phyloP scores from a whole-genome alignment of 2,888 invertebrate species.

The Caenorhabditis sp. region DNA sequence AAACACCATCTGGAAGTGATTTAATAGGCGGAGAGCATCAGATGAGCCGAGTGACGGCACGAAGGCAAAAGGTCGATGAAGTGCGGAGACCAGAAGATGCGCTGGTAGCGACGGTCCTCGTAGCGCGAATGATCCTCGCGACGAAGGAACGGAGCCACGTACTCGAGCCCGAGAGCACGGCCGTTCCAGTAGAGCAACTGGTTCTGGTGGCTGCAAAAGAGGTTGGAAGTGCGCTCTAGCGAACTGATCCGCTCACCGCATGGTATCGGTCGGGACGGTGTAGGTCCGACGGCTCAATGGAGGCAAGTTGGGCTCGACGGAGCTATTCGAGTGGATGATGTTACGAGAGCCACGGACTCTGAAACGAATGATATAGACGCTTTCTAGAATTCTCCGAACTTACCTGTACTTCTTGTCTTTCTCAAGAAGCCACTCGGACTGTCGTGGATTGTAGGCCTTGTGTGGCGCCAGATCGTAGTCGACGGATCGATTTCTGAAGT shows the following conservation, averaged over 20 bases:
- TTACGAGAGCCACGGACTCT: constrained; percentile 48
- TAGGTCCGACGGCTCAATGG: constrained; percentile 58
- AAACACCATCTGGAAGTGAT: constrained; percentile 42
- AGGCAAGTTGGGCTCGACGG: constrained; percentile 59
- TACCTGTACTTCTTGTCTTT: constrained; percentile 61
- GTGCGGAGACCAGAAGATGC: constrained; percentile 70
- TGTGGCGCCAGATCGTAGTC: constrained; percentile 69
- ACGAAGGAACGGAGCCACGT: constrained; percentile 70
- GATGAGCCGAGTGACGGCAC: constrained; percentile 72
- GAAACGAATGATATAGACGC: neutral
- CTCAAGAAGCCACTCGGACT: constrained; percentile 71
- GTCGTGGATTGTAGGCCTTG: constrained; percentile 72
- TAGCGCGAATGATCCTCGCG: constrained; percentile 34
- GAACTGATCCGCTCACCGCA: constrained; percentile 36
- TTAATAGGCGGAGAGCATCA: constrained; percentile 75
- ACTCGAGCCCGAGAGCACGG: constrained; percentile 72
- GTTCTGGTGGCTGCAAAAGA: constrained; percentile 71
- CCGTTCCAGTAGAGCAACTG: constrained; percentile 74
- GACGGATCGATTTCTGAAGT: constrained; percentile 68
- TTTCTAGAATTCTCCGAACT: neutral
- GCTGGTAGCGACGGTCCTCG: constrained; percentile 66
- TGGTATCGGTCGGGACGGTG: constrained; percentile 61
- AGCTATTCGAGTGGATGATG: constrained; percentile 48
- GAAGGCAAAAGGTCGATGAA: constrained; percentile 71
- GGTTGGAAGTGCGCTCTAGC: too few relatives aligned